These are phyloP conservation scores for Epizoanthus scotinus DNA, from an alignment of 92 coral and sea anemone genomes.

Conservation along the genomic window DNA sequence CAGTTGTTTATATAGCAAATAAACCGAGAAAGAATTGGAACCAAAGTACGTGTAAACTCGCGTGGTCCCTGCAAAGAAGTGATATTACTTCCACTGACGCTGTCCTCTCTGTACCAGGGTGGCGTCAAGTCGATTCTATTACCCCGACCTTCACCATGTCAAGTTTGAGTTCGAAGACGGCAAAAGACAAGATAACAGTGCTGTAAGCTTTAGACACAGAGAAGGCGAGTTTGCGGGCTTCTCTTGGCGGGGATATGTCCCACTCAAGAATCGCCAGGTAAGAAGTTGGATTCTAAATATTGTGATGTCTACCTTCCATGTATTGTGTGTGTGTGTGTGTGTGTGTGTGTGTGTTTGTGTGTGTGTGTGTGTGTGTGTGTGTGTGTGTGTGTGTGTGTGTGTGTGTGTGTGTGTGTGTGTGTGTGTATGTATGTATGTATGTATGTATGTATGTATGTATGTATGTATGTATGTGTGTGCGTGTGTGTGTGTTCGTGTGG, in stretches of 20 bases:
- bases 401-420: too few relatives aligned
- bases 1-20: too few relatives aligned
- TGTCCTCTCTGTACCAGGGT: slow-evolving; percentile 50
- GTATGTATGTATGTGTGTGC: too few relatives aligned
- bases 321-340: neutral
- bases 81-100: neutral
- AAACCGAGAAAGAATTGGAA: too few relatives aligned
- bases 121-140: slow-evolving; percentile 62
- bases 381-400: too few relatives aligned
- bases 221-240: slow-evolving; percentile 70
- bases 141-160: slow-evolving; percentile 80
- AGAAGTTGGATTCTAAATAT: neutral
- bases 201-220: slow-evolving; percentile 61
- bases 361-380: neutral
- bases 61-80: neutral
- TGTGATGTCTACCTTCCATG: neutral
- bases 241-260: slow-evolving; percentile 89
- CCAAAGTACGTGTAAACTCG: too few relatives aligned
- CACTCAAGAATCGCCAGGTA: slow-evolving; percentile 72
- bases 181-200: slow-evolving; percentile 38
- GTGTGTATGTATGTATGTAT: too few relatives aligned
- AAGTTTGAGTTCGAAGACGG: slow-evolving; percentile 88
- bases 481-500: too few relatives aligned
- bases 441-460: too few relatives aligned
- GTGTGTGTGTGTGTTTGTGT: neutral